phyloP scores from a whole-genome alignment of 2,113 vertebrate genomes.

The Panthera leo region DNA sequence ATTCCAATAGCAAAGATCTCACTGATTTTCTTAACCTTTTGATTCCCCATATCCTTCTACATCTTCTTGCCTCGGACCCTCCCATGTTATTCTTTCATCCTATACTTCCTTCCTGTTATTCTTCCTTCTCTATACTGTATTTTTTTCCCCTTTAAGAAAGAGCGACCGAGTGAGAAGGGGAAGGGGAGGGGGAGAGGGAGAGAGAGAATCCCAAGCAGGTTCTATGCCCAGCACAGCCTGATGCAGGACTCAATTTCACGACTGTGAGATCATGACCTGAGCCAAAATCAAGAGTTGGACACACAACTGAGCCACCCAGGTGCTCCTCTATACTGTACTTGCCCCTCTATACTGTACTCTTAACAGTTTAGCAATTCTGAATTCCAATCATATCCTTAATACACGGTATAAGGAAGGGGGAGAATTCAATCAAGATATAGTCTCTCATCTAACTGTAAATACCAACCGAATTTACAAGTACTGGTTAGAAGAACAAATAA shows the following conservation, averaged over 20 bases:
- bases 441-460: neutral
- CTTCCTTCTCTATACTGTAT: neutral
- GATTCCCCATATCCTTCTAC: neutral
- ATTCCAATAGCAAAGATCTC: neutral
- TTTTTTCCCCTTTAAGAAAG: neutral
- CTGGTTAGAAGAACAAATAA: conserved; percentile 19
- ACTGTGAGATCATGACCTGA: no score
- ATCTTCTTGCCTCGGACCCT: neutral
- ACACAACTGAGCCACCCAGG: no score
- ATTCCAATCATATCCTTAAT: neutral
- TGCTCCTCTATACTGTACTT: neutral
- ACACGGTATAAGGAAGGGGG: neutral
- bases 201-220: no score
- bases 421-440: neutral
- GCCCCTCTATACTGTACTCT: neutral
- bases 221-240: no score
- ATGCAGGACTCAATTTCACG: no score
- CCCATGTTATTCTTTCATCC: neutral
- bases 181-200: no score
- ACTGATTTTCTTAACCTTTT: neutral
- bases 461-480: neutral
- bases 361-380: neutral
- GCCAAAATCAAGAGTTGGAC: no score
- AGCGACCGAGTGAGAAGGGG: no score
- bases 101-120: neutral